These are phyloP conservation scores for Ennomos quercinarius DNA, from an alignment of 2,888 invertebrate species.

Conservation along the genomic window DNA sequence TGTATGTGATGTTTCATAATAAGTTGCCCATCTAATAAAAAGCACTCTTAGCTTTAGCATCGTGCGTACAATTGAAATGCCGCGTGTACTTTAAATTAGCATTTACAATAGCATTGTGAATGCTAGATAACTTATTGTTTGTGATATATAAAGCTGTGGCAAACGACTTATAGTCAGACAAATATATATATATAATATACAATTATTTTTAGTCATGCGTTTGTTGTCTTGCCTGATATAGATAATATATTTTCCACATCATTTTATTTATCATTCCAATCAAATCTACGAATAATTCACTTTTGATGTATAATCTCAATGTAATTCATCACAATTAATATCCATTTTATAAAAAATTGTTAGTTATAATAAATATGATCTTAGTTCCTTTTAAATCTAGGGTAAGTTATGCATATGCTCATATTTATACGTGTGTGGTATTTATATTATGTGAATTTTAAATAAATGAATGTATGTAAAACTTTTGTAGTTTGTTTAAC, in stretches of 20 bases:
- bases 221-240: conserved; percentile 39
- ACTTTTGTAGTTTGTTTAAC: not conserved
- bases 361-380: not conserved
- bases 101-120: conserved; percentile 33
- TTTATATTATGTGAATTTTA: conserved; percentile 57
- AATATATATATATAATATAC: too few species aligned
- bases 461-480: conserved; percentile 51
- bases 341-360: conserved; percentile 16
- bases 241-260: conserved; percentile 17
- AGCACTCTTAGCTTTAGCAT: not conserved
- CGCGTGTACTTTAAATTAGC: conserved; percentile 10
- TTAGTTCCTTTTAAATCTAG: conserved; percentile 45
- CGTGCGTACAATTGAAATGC: conserved; percentile 3
- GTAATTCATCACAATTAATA: conserved; percentile 11
- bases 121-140: conserved; percentile 21
- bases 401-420: conserved; percentile 36
- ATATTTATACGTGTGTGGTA: conserved; percentile 48
- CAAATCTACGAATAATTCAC: conserved; percentile 12
- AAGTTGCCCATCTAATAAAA: too few species aligned
- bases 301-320: conserved; percentile 20
- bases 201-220: conserved; percentile 39
- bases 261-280: conserved; percentile 41
- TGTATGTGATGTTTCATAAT: too few species aligned
- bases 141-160: conserved; percentile 24
- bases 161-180: conserved; percentile 1